A percentile compares a stretch with the other conserved stretches of the same genome.
These are phyloP conservation scores for Lasiommata megera DNA, from an alignment of 2,888 invertebrate species.

Conservation along the genomic window DNA sequence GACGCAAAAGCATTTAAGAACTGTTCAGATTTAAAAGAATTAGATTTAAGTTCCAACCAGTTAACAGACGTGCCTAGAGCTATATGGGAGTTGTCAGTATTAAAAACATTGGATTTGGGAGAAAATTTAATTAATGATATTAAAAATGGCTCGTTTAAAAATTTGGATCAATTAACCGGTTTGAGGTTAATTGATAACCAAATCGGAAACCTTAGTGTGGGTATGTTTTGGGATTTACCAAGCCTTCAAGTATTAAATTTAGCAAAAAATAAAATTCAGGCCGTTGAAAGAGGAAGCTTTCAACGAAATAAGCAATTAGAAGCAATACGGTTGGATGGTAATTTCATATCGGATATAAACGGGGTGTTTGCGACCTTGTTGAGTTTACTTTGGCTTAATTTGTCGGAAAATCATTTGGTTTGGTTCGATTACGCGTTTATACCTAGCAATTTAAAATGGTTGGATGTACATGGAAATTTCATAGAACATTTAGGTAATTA, in stretches of 20 bases:
- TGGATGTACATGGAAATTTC: conserved; percentile 94
- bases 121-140: conserved; percentile 94
- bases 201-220: conserved; percentile 90
- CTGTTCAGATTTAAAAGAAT: conserved; percentile 92
- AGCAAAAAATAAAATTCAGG: conserved; percentile 93
- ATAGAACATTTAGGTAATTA: conserved; percentile 94
- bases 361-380: conserved; percentile 92
- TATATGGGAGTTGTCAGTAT: conserved; percentile 88
- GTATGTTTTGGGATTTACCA: conserved; percentile 93
- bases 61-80: conserved; percentile 90
- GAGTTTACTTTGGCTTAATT: conserved; percentile 91
- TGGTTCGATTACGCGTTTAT: conserved; percentile 97
- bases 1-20: conserved; percentile 92
- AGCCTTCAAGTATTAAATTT: conserved; percentile 92
- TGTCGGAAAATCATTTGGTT: conserved; percentile 94
- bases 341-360: conserved; percentile 93
- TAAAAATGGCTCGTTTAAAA: conserved; percentile 91
- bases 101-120: conserved; percentile 94
- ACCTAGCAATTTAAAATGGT: conserved; percentile 92
- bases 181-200: conserved; percentile 94
- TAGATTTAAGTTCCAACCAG: conserved; percentile 94
- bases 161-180: conserved; percentile 92
- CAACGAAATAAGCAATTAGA: conserved; percentile 90
- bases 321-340: conserved; percentile 93
- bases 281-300: conserved; percentile 91